Conservation (phyloP, 92 coral and sea anemone species). For the Desmophyllum pertusum region DNA sequence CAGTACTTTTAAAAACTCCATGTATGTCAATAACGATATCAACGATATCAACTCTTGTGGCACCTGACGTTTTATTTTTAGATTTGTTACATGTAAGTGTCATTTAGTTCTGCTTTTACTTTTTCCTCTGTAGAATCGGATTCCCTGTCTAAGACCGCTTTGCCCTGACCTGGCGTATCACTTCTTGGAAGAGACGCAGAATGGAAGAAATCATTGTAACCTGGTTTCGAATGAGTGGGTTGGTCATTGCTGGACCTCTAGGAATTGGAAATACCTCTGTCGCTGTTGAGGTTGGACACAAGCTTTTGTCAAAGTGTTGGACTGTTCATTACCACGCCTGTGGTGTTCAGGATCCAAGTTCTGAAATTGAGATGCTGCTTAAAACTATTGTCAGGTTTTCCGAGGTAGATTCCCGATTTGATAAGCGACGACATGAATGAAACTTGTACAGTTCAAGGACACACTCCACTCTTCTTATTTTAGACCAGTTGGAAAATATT, state of each 20-base stretch:
- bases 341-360: background rate
- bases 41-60: too few species aligned
- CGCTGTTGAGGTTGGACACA: constrained; percentile 11
- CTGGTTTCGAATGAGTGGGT: background rate
- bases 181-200: background rate
- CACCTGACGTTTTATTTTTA: too few species aligned
- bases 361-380: background rate
- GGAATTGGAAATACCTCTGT: constrained; percentile 31
- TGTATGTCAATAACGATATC: too few species aligned
- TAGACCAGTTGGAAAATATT: background rate
- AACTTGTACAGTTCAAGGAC: background rate
- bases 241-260: constrained; percentile 1
- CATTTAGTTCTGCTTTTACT: background rate
- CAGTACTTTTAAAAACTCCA: too few species aligned
- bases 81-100: too few species aligned
- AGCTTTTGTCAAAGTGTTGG: background rate
- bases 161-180: background rate
- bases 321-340: constrained; percentile 3
- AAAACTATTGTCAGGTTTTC: background rate
- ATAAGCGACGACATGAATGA: background rate
- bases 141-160: background rate
- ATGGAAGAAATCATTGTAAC: constrained; percentile 5
- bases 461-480: constrained; percentile 1
- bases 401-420: background rate
- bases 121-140: background rate